These are phyloP conservation scores for Trachelipus rathkii DNA, from an alignment of 1,140 invertebrate species.

Conservation along the genomic window DNA sequence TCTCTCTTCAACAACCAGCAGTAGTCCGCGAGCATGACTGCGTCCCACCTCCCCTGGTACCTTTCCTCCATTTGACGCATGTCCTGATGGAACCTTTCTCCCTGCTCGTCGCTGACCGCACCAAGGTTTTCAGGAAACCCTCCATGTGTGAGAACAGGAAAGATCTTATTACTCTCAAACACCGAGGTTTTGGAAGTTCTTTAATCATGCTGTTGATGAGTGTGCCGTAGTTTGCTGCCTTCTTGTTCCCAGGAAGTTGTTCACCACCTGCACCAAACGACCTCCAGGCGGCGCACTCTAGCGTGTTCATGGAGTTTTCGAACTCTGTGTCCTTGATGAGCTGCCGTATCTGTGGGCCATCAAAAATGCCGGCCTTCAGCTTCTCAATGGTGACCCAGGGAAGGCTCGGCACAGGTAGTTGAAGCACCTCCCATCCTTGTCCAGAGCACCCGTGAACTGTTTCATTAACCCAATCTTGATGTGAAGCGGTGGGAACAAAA, in stretches of 20 bases:
- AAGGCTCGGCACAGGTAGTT: too few species aligned
- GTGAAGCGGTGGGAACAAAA: too few species aligned
- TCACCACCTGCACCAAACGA: constrained; percentile 23
- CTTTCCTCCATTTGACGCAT: constrained; percentile 38
- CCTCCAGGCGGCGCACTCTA: constrained; percentile 20
- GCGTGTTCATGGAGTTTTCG: constrained; percentile 16
- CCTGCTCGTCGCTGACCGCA: constrained; percentile 47
- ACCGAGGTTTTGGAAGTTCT: constrained; percentile 13
- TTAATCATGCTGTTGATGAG: constrained; percentile 27
- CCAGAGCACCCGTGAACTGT: too few species aligned
- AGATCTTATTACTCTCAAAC: constrained; percentile 12
- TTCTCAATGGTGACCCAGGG: neutral
- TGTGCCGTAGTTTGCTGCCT: constrained; percentile 25
- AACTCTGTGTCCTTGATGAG: constrained; percentile 12
- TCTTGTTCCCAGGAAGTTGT: constrained; percentile 20
- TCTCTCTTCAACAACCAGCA: constrained; percentile 31
- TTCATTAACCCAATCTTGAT: too few species aligned
- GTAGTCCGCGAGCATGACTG: constrained; percentile 43
- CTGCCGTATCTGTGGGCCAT: constrained; percentile 12
- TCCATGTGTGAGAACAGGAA: constrained; percentile 24
- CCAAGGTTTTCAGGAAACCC: constrained; percentile 35
- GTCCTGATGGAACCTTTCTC: constrained; percentile 50
- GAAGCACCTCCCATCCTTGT: too few species aligned
- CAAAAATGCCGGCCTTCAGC: constrained; percentile 6
- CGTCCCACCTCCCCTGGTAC: constrained; percentile 45